These are phyloP conservation scores for Stramonita haemastoma DNA, from an alignment of 2,888 invertebrate species.

Conservation along the genomic window DNA sequence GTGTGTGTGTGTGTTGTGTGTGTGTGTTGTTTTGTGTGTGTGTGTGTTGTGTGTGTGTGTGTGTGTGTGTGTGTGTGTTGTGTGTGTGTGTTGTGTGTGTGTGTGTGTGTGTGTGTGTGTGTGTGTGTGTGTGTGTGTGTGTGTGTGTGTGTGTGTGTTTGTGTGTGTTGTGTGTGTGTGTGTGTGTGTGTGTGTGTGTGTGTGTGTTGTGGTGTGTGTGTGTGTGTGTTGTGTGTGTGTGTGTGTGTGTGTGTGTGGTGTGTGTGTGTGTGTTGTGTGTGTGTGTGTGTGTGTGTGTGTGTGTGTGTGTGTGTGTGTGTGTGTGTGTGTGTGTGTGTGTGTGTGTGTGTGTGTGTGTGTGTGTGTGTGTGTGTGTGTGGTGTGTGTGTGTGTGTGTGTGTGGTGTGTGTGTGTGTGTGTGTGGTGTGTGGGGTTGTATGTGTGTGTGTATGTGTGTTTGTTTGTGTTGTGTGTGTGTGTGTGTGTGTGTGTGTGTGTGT, in stretches of 20 bases:
- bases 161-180: not conserved
- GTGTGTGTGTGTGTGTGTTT: not conserved
- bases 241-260: not conserved
- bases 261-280: not conserved
- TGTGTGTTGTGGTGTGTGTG: not conserved
- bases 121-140: not conserved
- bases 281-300: not conserved
- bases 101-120: not conserved
- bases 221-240: not conserved
- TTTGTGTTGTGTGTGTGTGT: too few species aligned
- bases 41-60: too few species aligned
- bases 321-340: not conserved
- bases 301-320: not conserved
- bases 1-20: constrained; percentile 1
- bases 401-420: too few species aligned
- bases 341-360: too few species aligned
- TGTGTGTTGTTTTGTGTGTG: not conserved
- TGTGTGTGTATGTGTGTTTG: too few species aligned
- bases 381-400: too few species aligned
- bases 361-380: too few species aligned
- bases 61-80: not conserved
- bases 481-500: too few species aligned
- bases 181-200: constrained; percentile 1
- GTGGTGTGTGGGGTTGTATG: too few species aligned
- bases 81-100: too few species aligned